Evolutionary conservation across 2,888 invertebrate species (phyloP), one percentile per base, ranked within the genome.

Genomic region (Conops quadrifasciatus): DNA sequence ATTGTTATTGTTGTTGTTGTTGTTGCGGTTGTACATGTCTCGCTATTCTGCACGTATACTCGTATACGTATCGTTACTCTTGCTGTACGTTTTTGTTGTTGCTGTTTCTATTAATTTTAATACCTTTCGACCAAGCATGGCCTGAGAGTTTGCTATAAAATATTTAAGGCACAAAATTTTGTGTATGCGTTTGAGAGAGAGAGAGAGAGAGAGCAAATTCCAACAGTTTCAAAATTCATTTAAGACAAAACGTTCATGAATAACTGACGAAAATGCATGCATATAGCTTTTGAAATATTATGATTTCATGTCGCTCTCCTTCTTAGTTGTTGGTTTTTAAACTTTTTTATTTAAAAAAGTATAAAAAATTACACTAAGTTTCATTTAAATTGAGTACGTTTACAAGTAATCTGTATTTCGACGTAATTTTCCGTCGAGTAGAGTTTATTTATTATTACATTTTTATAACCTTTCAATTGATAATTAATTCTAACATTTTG

Each of bases 61-160:
- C n/a, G n/a, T n/a, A n/a, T n/a, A n/a, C n/a, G n/a, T 36, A 36
- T 36, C 36, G 26, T 9, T 13, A 36, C 36, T 36, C 36, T 36
- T 36, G 36, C 9, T 9, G 36, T 36, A 7, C 11, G 13, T 66
- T 66, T 36, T 53, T 56, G 56, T 56, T 19, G 36, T 21, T 36
- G 30, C 43, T 45, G 16, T 43, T 62, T 60, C 30, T 36, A 45
- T 13, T 66, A 13, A 24, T 26, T 30, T 16, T 56, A 36, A n/a
- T 56, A 21, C 13, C 53, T n/a, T n/a, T 30, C 28, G 51, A 53
- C 53, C n/a, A 66, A 24, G 43, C 58, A 51, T 66, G 66, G n/a
- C 66, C 53, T 56, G 51, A 24, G 45, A 67, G 19, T 19, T 67
- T 59, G 30, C 67, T 66, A 66, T 66, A 66, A 66, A 66, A 56